Conservation (phyloP, 1,140 invertebrate genomes). For the Cotesia vestalis region DNA sequence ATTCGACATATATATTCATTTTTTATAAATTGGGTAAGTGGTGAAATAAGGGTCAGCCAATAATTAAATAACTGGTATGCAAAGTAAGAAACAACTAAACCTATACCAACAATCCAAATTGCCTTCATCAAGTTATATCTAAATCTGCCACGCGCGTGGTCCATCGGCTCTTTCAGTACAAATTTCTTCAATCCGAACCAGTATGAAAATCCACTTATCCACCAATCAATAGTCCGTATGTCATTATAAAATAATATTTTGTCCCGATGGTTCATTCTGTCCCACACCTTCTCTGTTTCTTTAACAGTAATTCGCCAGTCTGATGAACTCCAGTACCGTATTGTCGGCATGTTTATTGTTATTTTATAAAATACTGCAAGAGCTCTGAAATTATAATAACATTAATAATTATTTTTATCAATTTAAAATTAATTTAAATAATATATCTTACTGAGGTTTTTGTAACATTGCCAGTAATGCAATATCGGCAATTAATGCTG, state of each 20-base stretch:
- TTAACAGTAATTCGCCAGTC: conserved; percentile 67
- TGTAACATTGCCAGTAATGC: conserved; percentile 66
- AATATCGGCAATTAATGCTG: conserved; percentile 69
- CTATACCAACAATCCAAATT: not conserved
- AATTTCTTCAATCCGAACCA: conserved; percentile 69
- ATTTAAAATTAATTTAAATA: not conserved
- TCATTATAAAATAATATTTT: conserved; percentile 70
- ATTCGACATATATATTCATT: not conserved
- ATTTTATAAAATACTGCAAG: not conserved
- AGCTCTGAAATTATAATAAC: conserved; percentile 2
- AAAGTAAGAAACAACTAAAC: not conserved
- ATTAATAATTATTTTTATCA: not conserved
- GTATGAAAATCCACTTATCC: conserved; percentile 68
- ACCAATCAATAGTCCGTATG: conserved; percentile 69
- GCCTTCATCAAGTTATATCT: not conserved
- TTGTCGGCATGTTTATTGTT: not conserved
- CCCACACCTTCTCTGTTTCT: conserved; percentile 64
- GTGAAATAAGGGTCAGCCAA: not conserved
- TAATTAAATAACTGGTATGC: not conserved
- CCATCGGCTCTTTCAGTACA: conserved; percentile 70
- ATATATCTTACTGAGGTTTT: conserved; percentile 68
- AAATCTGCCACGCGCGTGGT: conserved; percentile 50
- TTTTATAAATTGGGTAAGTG: not conserved
- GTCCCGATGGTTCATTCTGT: conserved; percentile 67
- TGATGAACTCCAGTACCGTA: conserved; percentile 66